Conservation (phyloP, 2,797 vertebrate species). For the Danio jaintianensis region DNA sequence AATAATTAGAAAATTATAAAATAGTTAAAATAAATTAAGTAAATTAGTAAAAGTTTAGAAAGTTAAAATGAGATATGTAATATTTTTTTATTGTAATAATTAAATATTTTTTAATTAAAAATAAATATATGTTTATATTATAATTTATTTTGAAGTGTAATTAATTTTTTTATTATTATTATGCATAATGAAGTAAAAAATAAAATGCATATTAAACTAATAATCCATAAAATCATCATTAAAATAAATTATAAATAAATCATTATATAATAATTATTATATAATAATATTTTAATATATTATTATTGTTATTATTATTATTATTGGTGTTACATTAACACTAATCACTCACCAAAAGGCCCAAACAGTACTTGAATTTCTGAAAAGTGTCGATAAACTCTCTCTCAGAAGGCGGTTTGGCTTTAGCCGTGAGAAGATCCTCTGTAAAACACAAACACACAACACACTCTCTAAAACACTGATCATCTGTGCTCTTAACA, state of each 20-base stretch:
- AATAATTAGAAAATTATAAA: too few species aligned
- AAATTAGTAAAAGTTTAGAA: too few species aligned
- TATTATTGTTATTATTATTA: too few species aligned
- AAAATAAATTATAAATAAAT: background rate
- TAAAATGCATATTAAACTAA: background rate
- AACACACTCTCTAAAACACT: background rate
- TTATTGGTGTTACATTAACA: background rate
- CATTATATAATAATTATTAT: too few species aligned
- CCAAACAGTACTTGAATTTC: constrained; percentile 92
- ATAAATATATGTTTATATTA: too few species aligned
- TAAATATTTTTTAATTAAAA: too few species aligned
- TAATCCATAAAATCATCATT: background rate
- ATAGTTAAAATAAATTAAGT: too few species aligned
- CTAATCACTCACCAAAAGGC: constrained; percentile 83
- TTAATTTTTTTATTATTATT: background rate
- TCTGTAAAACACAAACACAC: constrained; percentile 69
- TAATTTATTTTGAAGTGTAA: too few species aligned
- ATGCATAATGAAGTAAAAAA: background rate
- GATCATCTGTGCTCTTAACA: background rate
- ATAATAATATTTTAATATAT: too few species aligned
- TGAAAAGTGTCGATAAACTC: constrained; percentile 85
- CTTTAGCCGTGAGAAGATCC: constrained; percentile 78
- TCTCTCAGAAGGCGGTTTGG: constrained; percentile 80
- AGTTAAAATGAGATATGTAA: too few species aligned
- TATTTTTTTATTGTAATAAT: too few species aligned